phyloP scores from a whole-genome alignment of 2,888 invertebrate species.

The Conomelus anceps region DNA sequence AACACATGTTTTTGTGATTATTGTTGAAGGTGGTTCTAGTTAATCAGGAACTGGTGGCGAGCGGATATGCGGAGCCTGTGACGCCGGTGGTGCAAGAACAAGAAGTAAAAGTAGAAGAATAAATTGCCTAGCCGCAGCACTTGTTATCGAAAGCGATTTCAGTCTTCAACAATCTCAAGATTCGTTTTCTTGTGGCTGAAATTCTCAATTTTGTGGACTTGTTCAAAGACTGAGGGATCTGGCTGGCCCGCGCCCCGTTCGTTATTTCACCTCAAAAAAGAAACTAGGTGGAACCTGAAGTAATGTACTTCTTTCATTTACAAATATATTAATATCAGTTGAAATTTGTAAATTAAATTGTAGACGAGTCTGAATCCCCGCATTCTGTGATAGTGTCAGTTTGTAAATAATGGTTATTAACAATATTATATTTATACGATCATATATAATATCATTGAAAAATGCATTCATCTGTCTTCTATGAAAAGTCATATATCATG shows the following conservation, averaged over 20 bases:
- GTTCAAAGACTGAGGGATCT: background rate
- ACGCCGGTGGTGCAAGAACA: background rate
- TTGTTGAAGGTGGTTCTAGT: slow-evolving; percentile 68
- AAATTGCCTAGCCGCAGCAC: background rate
- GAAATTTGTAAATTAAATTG: background rate
- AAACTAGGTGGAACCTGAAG: background rate
- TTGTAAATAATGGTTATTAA: background rate
- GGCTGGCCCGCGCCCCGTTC: background rate
- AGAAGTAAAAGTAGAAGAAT: background rate
- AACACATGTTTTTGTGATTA: slow-evolving; percentile 29
- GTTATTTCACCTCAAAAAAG: too few relatives aligned
- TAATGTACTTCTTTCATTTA: background rate
- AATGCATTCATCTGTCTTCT: background rate
- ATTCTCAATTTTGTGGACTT: background rate
- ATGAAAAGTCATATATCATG: background rate
- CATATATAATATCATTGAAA: background rate
- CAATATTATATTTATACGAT: background rate
- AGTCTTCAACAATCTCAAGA: background rate
- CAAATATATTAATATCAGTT: background rate
- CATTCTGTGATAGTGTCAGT: background rate
- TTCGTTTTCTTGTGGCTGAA: background rate
- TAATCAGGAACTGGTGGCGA: slow-evolving; percentile 78
- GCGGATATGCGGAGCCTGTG: slow-evolving; percentile 57
- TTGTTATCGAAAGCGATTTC: background rate
- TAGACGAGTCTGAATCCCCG: background rate